Base-by-base conservation (phyloP, 2,888 invertebrate genomes). In the Linnaemya tessellans region DNA sequence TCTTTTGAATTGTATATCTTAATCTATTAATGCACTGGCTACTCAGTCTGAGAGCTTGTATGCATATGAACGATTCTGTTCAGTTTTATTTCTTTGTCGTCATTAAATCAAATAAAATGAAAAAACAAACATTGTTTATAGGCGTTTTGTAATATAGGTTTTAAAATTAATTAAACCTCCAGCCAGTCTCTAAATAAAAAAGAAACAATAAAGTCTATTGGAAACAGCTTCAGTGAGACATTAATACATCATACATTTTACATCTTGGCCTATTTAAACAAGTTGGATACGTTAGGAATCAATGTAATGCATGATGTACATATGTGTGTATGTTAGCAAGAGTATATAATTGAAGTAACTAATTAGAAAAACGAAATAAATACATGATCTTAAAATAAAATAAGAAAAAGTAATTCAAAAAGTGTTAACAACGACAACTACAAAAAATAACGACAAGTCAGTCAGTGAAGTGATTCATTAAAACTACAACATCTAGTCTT, bases 401-500 rank as follows among this genome's bases (percentile, higher is more conserved):
- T 25, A 41, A 22, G 11, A 65, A 18, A 49, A 49, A 43, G 51
- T 3, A 54, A 43, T 51, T 65, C 15, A 65, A 54, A 71, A 73
- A 56, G 65, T 56, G 60, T 49, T 67, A 68, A 73, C 64, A 73
- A 51, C 25, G 38, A 49, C 43, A 43, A 62, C 30, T 4, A 20
- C 56, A 56, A 43, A 35, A 30, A 30, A 30, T 30, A 30, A 30
- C 30, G 30, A 2, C 30, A 30, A 54, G n/a, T 18, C 25, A 74
- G 15, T 74, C 38, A 18, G 9, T 65, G 58, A 67, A 80, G 80
- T 80, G 80, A 80, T 67, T 80, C 73, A 73, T 73, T 73, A 46
- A 65, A 65, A 58, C 43, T 49, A 51, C 18, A 79, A 79, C 60
- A 15, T 18, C 54, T 65, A 71, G 38, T 80, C 18, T 54, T 54